Evolutionary conservation across 2,888 invertebrate genomes (phyloP).

Genomic region (Argyresthia goedartella): DNA sequence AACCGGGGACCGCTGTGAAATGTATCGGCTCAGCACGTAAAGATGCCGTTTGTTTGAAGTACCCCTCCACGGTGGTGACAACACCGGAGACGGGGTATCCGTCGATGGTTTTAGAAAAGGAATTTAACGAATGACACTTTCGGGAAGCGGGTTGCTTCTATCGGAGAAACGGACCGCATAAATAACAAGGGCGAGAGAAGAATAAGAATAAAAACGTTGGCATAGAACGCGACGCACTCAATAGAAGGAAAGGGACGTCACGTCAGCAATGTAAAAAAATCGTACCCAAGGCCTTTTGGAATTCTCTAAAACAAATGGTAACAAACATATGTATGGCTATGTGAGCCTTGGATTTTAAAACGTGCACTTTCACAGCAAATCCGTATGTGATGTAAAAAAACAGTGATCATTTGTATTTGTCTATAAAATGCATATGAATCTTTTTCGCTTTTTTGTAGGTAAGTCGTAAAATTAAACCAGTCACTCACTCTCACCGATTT

Average conservation of each 20-base stretch:
- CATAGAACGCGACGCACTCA: conserved; percentile 9
- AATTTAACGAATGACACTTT: conserved; percentile 51
- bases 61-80: conserved; percentile 40
- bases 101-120: conserved; percentile 52
- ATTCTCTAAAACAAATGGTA: neutral
- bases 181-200: conserved; percentile 52
- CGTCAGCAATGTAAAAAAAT: conserved; percentile 8
- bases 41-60: conserved; percentile 24
- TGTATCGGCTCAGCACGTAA: conserved; percentile 20
- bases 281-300: neutral
- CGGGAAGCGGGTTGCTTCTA: conserved; percentile 32
- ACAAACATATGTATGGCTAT: no score
- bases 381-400: no score
- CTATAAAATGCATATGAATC: no score
- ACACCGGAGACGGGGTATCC: conserved; percentile 60
- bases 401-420: no score
- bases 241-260: conserved; percentile 26
- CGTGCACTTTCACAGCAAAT: no score
- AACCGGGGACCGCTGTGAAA: conserved; percentile 28
- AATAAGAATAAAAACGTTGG: conserved; percentile 25
- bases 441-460: no score
- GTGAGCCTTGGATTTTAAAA: no score
- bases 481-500: no score
- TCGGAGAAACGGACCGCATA: conserved; percentile 42
- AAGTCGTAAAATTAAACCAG: no score